Base-by-base conservation (phyloP, 2,797 vertebrate species). In the Gobionotothen gibberifrons region DNA sequence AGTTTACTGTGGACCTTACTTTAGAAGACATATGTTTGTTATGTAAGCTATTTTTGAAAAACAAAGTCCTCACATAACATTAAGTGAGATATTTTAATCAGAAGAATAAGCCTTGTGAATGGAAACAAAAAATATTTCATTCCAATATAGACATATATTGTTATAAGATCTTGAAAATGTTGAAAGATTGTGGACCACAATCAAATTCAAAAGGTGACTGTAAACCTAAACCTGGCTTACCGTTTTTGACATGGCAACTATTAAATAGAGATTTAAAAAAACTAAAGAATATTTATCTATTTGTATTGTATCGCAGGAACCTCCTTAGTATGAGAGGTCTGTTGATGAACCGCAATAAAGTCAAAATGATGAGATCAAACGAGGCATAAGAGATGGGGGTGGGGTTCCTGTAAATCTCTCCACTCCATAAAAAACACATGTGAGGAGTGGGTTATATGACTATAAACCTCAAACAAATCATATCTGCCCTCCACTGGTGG, bases 361-460 rank as follows among this genome's bases (percentile, higher is more conserved):
- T 29, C 19, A 22, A 3, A 61, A 64, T 62, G 67, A 83, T 69
- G 2, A 16, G 54, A 72, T 84, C 63, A 84, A 78, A 83, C 11
- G 26, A 72, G 22, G 59, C 52, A 36, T 36, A 8, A 36, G 32
- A 36, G 32, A 9, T 36, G 32, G 32, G 75, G 72, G 82, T 39
- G 82, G 75, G 68, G 60, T 57, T 47, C 14, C 56, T 62, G 26
- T 26, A 26, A 26, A 26, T 26, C 26, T 69, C 56, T 57, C 21
- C 4, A 32, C 49, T 19, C 15, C 9, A 55, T 43, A 21, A 57
- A 62, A 70, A 56, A 52, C 62, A 72, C 55, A 55, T 46, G 60
- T 73, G 60, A 82, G 49, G 40, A 72, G 54, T 2, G 39, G 60
- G 65, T 36, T 16, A n/a, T 61, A 67, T 32, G 54, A 78, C 76